Conservation (phyloP, 2,113 vertebrate genomes). For the Myotis yumanensis region DNA sequence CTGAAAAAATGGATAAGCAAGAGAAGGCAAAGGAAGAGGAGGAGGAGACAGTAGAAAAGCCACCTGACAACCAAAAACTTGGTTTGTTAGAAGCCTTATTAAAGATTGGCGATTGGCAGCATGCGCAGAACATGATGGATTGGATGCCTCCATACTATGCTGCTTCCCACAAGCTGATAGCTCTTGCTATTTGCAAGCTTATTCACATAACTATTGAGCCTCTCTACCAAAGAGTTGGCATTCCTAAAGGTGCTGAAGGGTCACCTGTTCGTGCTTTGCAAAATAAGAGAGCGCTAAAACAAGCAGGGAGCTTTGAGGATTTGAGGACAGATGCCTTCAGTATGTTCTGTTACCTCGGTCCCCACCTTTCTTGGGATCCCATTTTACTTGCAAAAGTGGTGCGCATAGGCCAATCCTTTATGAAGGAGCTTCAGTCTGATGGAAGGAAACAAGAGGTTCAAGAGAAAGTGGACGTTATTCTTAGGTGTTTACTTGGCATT, state of each 20-base stretch:
- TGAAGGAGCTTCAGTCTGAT: constrained; percentile 94
- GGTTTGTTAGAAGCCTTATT: constrained; percentile 96
- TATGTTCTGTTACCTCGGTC: constrained; percentile 98
- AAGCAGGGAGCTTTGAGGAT: no score
- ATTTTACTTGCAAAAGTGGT: no score
- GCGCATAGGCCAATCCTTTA: constrained; percentile 96
- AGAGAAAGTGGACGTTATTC: constrained; percentile 90
- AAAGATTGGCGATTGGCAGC: constrained; percentile 97
- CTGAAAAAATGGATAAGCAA: constrained; percentile 92
- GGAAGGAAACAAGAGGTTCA: constrained; percentile 88
- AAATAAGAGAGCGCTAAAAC: constrained; percentile 90
- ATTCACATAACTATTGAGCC: constrained; percentile 96
- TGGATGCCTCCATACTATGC: constrained; percentile 98
- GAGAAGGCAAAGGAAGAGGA: constrained; percentile 93
- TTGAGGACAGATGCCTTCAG: constrained; percentile 93
- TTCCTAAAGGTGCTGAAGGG: constrained; percentile 96
- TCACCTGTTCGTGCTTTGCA: constrained; percentile 85
- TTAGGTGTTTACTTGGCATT: constrained; percentile 92
- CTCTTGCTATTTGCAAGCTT: constrained; percentile 93
- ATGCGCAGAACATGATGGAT: constrained; percentile 97
- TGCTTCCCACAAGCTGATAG: no score
- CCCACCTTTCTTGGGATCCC: constrained; percentile 96
- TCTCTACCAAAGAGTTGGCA: constrained; percentile 94
- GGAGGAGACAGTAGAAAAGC: constrained; percentile 92
- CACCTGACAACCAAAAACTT: constrained; percentile 97